Conservation (phyloP, 2,888 invertebrate genomes). For the Limnephilus lunatus region DNA sequence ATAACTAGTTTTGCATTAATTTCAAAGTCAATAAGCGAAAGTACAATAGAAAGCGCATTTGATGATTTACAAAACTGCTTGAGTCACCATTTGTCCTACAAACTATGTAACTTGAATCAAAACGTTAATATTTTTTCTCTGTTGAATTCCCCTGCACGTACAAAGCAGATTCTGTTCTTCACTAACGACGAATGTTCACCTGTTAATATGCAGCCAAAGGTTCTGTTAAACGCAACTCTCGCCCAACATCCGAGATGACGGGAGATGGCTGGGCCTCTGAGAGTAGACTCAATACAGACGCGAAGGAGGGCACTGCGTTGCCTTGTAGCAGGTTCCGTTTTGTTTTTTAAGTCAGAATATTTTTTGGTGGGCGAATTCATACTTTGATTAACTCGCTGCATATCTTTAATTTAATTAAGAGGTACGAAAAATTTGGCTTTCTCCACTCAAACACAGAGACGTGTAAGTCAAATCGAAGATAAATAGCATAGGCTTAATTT, state of each 20-base stretch:
- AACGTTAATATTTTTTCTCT: neutral
- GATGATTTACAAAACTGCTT: neutral
- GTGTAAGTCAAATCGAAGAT: neutral
- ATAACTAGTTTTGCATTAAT: too few species aligned
- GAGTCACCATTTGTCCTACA: neutral
- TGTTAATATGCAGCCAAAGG: neutral
- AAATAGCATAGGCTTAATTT: too few species aligned
- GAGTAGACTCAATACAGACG: neutral
- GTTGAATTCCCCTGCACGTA: neutral
- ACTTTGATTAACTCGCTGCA: neutral
- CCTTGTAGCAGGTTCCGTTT: neutral
- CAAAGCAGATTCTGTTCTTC: neutral
- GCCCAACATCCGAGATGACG: too few species aligned
- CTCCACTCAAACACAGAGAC: neutral
- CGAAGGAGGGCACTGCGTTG: neutral
- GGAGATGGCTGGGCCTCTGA: neutral
- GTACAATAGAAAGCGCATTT: neutral
- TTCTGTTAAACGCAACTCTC: neutral
- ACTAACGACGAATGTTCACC: neutral
- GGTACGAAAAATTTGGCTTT: neutral
- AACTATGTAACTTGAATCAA: neutral
- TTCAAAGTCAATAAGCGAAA: neutral
- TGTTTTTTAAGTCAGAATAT: neutral
- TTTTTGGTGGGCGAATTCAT: neutral
- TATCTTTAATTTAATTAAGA: neutral